phyloP scores from a whole-genome alignment of 92 coral and sea anemone species.

The Actinostola sp. region DNA sequence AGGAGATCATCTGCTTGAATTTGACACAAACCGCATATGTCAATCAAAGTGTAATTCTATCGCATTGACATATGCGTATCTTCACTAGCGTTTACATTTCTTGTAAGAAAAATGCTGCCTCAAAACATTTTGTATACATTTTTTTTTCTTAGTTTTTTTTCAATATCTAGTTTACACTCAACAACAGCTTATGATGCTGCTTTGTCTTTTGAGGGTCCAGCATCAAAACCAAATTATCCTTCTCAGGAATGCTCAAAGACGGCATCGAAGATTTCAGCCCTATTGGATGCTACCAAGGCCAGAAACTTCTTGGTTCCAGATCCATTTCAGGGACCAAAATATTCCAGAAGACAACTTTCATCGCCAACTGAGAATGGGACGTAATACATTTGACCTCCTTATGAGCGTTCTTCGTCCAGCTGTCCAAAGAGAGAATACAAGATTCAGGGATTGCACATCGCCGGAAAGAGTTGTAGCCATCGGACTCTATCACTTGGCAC shows the following conservation, averaged over 20 bases:
- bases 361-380: constrained; percentile 43
- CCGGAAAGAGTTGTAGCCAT: constrained; percentile 54
- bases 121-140: too few relatives aligned
- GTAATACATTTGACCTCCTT: constrained; percentile 43
- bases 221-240: too few relatives aligned
- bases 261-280: constrained; percentile 46
- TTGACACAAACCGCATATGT: too few relatives aligned
- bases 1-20: constrained; percentile 7
- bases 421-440: constrained; percentile 48
- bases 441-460: constrained; percentile 48
- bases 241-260: too few relatives aligned
- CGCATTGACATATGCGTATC: too few relatives aligned
- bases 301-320: constrained; percentile 40
- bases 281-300: constrained; percentile 56
- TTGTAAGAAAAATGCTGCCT: too few relatives aligned
- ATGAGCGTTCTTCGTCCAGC: constrained; percentile 29
- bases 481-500: constrained; percentile 50
- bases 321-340: constrained; percentile 25
- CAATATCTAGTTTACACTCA: too few relatives aligned
- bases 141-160: too few relatives aligned
- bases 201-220: too few relatives aligned
- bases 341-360: constrained; percentile 34
- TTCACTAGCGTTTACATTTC: too few relatives aligned
- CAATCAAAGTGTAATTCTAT: too few relatives aligned
- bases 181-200: too few relatives aligned